phyloP scores from a whole-genome alignment of 1,140 invertebrate species.

The Lutraria rhynchaena region DNA sequence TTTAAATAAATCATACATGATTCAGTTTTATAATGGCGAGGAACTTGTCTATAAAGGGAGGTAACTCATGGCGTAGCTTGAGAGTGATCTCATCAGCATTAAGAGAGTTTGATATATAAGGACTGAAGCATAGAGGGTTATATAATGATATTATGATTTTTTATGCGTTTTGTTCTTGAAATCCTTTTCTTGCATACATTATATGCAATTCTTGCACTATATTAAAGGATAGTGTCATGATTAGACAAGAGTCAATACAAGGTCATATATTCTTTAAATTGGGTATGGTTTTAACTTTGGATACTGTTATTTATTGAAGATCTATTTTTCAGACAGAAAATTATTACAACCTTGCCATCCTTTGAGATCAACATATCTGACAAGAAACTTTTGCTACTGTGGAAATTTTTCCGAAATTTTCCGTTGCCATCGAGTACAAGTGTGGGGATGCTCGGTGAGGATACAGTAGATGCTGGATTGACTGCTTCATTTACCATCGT shows the following conservation, averaged over 20 bases:
- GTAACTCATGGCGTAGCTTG: too few species aligned
- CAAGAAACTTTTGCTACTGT: slow-evolving; percentile 86
- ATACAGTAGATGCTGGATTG: slow-evolving; percentile 67
- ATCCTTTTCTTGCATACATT: too few species aligned
- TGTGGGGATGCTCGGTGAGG: slow-evolving; percentile 71
- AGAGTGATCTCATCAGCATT: too few species aligned
- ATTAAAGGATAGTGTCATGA: not conserved
- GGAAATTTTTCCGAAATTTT: slow-evolving; percentile 88
- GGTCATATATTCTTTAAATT: not conserved
- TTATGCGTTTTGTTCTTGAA: too few species aligned
- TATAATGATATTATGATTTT: too few species aligned
- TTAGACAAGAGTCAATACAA: not conserved
- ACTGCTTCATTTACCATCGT: slow-evolving; percentile 56
- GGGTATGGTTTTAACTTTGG: not conserved
- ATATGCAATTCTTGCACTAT: too few species aligned
- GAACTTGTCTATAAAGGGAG: too few species aligned
- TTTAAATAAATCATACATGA: too few species aligned
- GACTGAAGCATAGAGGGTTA: too few species aligned
- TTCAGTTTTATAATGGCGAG: too few species aligned
- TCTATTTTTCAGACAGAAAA: slow-evolving; percentile 87
- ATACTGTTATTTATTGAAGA: not conserved
- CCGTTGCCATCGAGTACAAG: slow-evolving; percentile 83
- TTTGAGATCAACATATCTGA: slow-evolving; percentile 91
- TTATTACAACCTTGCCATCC: slow-evolving; percentile 88
- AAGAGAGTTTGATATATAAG: too few species aligned